Conservation (phyloP, 2,888 invertebrate genomes). For the Drosophila pseudotalamancana region DNA sequence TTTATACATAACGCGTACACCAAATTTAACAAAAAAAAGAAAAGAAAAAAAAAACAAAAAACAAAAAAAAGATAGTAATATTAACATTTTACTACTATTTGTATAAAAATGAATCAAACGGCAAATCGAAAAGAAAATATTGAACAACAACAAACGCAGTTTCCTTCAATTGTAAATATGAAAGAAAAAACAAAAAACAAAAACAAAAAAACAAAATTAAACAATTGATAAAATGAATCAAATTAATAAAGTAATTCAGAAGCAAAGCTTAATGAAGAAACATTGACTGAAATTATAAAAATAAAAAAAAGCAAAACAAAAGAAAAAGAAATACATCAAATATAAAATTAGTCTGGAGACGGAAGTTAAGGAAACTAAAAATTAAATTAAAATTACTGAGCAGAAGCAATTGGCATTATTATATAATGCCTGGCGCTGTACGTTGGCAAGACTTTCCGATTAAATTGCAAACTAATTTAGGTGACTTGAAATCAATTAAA, state of each 20-base stretch:
- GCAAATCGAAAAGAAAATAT: slow-evolving; percentile 24
- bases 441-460: slow-evolving; percentile 67
- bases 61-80: slow-evolving; percentile 18
- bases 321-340: slow-evolving; percentile 14
- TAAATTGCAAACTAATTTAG: slow-evolving; percentile 65
- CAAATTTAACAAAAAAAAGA: slow-evolving; percentile 26
- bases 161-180: slow-evolving; percentile 50
- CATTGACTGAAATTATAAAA: slow-evolving; percentile 68
- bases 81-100: slow-evolving; percentile 47
- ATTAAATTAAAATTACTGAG: slow-evolving; percentile 27
- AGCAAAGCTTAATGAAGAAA: slow-evolving; percentile 77
- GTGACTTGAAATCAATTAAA: slow-evolving; percentile 70
- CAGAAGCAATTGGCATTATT: slow-evolving; percentile 48
- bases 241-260: slow-evolving; percentile 58
- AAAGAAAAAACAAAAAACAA: slow-evolving; percentile 23
- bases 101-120: slow-evolving; percentile 41
- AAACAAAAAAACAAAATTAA: slow-evolving; percentile 12
- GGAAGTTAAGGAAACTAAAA: slow-evolving; percentile 45
- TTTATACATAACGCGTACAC: slow-evolving; percentile 62
- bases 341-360: slow-evolving; percentile 42
- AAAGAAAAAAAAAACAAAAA: slow-evolving; percentile 19
- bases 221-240: slow-evolving; percentile 41
- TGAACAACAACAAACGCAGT: slow-evolving; percentile 33
- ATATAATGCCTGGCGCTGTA: slow-evolving; percentile 61
- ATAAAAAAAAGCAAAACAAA: slow-evolving; percentile 21